Evolutionary conservation across 64 coral and sea anemone genomes (phyloP), one percentile per base, ranked within the genome.

Genomic region (Montipora sp.): DNA sequence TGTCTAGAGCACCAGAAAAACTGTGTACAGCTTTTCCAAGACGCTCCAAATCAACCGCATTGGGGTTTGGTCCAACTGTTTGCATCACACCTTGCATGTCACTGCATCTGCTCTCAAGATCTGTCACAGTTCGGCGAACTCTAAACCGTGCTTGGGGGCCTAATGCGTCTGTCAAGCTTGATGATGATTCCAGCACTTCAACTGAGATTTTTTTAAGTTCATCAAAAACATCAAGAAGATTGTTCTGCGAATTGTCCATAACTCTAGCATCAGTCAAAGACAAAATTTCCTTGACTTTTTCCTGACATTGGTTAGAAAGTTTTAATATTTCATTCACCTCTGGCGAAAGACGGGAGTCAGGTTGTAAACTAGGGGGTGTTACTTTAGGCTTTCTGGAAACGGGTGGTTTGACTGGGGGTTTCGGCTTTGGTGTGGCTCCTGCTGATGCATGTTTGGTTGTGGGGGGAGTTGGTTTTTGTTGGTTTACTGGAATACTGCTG

Each of bases 131-230:
- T 50, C 89, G 77, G 87, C 95, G 78, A 23, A 98, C 92, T 85
- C 60, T 94, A 67, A 94, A 98, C n/a, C 95, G 87, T 5, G 95
- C 92, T 47, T 98, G 95, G 51, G 95, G 95, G 63, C 88, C 83
- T 71, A 98, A 72, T 10, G 95, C 88, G 47, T 94, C 93, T 2
- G 92, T 98, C 59, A 98, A 91, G 58, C 77, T 87, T 69, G 95
- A 98, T 18, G 91, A 90, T 21, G 89, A 94, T 12, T 94, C 95
- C 77, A 94, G 90, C 12, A 94, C 89, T 44, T 90, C 69, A 13
- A 91, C 59, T 43, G 89, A 92, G 75, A 98, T 87, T 47, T 85
- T 73, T 27, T 92, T 78, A 23, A 98, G 94, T 27, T 81, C 89
- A 76, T 87, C 24, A 60, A 98, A 59, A 48, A 89, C 57, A 18